Evolutionary conservation across 1,140 invertebrate species (phyloP), one percentile per base, ranked within the genome.

Genomic region (Drosophila sturtevanti): DNA sequence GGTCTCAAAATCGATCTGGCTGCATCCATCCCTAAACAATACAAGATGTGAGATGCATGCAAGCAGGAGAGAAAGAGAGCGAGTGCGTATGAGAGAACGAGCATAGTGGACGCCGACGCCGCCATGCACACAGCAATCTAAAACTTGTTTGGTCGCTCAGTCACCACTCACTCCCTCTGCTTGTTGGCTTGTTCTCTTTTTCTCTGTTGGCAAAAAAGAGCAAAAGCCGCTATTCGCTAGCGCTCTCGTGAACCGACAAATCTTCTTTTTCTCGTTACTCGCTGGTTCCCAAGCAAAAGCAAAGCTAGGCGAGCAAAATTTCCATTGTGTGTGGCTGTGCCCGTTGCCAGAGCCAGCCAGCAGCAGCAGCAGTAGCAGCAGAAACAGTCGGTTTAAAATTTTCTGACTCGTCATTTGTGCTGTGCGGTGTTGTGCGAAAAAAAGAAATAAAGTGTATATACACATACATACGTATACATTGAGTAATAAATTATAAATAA

Each of bases 221-320:
- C 77, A 81, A 86, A 85, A 85, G 81, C 81, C 81, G 81, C 81
- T 85, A 81, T 86, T 77, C 77, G 63, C 54, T 72, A 24, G 52
- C 12, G 38, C 44, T 61, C 34, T 48, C 41, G 61, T 22, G 68
- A 68, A 76, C 59, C 62, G 44, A 80, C 63, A 77, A 77, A 77
- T 80, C 71, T 77, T 72, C 63, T 80, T 80, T 77, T 64, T 70
- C 77, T 85, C 81, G 84, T 37, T 68, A 86, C 81, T 86, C 81
- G 81, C 65, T 77, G 75, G 63, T 65, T 44, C 44, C 72, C 65
- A 34, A 63, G 63, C 74, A 63, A 77, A 81, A 79, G 70, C 73
- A 89, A 89, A 86, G 85, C 85, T 89, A 91, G 81, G 82, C 81
- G 81, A 89, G 85, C 89, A 82, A 91, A 91, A 91, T 91, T 91